Evolutionary conservation across 2,888 invertebrate species (phyloP).

Genomic region (Phasia obesa): DNA sequence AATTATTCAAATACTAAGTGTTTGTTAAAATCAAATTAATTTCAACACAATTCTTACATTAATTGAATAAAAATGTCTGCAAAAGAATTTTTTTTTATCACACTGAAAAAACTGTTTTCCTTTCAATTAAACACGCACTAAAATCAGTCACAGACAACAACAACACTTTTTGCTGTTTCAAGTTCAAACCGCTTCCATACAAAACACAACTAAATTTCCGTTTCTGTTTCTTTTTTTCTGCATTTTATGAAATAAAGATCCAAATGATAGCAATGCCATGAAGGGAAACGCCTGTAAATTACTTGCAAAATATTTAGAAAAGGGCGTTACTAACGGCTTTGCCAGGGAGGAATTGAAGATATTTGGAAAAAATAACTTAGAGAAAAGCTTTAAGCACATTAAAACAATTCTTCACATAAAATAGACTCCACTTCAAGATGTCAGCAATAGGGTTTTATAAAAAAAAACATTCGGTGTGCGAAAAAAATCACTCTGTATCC

Average conservation of each 20-base stretch:
- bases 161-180: conserved; percentile 8
- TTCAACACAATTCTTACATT: conserved; percentile 67
- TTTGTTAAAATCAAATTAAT: conserved; percentile 72
- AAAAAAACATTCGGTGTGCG: conserved; percentile 24
- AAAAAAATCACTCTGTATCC: not conserved
- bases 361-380: not conserved
- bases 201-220: conserved; percentile 49
- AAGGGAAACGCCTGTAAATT: conserved; percentile 57
- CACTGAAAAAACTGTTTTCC: conserved; percentile 69
- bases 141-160: conserved; percentile 60
- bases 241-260: conserved; percentile 53
- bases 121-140: conserved; percentile 75
- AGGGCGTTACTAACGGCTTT: conserved; percentile 63
- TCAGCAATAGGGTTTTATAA: conserved; percentile 60
- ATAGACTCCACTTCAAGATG: conserved; percentile 59
- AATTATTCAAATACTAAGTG: conserved; percentile 37
- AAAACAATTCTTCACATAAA: conserved; percentile 44
- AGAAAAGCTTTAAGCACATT: conserved; percentile 47
- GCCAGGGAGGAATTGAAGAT: conserved; percentile 1
- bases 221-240: conserved; percentile 6
- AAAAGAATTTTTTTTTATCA: conserved; percentile 18
- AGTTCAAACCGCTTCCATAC: conserved; percentile 11
- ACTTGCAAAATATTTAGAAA: conserved; percentile 34
- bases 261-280: conserved; percentile 32
- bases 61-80: conserved; percentile 64